Percentiles rank a stretch among this genome's conserved stretches.
Evolutionary conservation across 2,113 vertebrate genomes (phyloP).

Genomic region (Thinocorus orbignyianus): DNA sequence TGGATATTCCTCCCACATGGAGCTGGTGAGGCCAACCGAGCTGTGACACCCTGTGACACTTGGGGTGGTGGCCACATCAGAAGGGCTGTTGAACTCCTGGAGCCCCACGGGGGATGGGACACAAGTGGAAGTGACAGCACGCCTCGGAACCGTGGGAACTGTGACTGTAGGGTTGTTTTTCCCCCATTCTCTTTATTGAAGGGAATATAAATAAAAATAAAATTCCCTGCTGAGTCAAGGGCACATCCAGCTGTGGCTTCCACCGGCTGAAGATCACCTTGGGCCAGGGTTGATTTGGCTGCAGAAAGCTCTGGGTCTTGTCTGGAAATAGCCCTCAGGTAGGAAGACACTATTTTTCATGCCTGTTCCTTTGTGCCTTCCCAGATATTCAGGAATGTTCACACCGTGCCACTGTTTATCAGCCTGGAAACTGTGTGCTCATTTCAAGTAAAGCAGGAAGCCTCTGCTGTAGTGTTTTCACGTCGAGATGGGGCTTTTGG

Average conservation of each 20-base stretch:
- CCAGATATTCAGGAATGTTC: background rate
- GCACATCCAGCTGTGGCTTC: background rate
- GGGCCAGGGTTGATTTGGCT: background rate
- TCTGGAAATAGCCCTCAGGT: background rate
- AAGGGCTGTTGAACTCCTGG: background rate
- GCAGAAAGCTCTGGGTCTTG: background rate
- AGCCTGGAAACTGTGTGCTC: background rate
- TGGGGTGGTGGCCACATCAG: background rate
- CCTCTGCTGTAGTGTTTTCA: background rate
- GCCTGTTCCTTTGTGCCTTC: background rate
- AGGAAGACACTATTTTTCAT: background rate
- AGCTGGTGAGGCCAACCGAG: background rate
- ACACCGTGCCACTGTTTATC: background rate
- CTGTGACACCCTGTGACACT: no score
- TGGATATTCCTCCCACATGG: accelerated
- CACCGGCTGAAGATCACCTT: background rate
- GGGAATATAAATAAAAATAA: background rate
- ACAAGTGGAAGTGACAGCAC: background rate
- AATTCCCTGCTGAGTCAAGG: background rate
- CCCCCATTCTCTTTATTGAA: background rate
- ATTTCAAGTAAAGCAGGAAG: background rate
- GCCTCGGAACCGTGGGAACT: background rate
- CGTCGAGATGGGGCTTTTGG: background rate
- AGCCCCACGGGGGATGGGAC: background rate
- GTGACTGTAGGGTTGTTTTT: background rate